phyloP scores from a whole-genome alignment of 2,113 vertebrate genomes.

The Archilochus colubris region DNA sequence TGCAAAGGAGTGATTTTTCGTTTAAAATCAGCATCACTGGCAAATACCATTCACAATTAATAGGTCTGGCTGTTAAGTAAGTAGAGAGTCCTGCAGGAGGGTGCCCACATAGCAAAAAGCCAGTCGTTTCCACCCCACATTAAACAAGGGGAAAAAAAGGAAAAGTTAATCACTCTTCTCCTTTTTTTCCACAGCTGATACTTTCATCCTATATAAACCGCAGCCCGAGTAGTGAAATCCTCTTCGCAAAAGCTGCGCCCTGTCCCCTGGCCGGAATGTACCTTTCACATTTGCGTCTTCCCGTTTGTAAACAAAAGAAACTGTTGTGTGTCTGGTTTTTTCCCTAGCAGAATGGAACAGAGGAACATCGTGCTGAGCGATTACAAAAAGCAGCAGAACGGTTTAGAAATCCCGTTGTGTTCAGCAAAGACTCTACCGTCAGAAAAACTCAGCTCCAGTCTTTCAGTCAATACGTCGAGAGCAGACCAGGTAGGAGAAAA shows the following conservation, averaged over 20 bases:
- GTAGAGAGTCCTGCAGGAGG: conserved; percentile 18
- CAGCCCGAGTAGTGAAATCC: not conserved
- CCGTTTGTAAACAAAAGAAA: conserved; percentile 53
- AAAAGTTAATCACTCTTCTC: conserved; percentile 31
- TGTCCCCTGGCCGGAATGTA: conserved; percentile 41
- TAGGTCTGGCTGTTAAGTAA: not conserved
- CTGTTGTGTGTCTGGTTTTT: conserved; percentile 53
- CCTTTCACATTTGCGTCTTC: conserved; percentile 33
- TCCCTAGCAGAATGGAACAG: conserved; percentile 85
- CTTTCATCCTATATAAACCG: conserved; percentile 13
- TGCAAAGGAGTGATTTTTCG: conserved; percentile 11
- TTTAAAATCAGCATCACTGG: conserved; percentile 16
- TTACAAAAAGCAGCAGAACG: conserved; percentile 90
- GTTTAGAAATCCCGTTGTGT: conserved; percentile 91
- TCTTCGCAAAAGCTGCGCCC: not conserved
- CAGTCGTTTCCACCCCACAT: not conserved
- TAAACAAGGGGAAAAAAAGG: not conserved
- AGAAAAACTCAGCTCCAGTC: conserved; percentile 98
- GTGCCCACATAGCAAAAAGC: conserved; percentile 13
- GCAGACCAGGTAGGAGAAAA: conserved; percentile 88
- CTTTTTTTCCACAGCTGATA: not conserved
- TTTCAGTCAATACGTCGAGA: conserved; percentile 98
- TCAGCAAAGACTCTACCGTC: conserved; percentile 93
- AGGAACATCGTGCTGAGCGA: conserved; percentile 87
- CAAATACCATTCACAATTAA: conserved; percentile 8